These are phyloP conservation scores for Scaptomyza parva DNA, from an alignment of 2,888 invertebrate species.

Conservation along the genomic window DNA sequence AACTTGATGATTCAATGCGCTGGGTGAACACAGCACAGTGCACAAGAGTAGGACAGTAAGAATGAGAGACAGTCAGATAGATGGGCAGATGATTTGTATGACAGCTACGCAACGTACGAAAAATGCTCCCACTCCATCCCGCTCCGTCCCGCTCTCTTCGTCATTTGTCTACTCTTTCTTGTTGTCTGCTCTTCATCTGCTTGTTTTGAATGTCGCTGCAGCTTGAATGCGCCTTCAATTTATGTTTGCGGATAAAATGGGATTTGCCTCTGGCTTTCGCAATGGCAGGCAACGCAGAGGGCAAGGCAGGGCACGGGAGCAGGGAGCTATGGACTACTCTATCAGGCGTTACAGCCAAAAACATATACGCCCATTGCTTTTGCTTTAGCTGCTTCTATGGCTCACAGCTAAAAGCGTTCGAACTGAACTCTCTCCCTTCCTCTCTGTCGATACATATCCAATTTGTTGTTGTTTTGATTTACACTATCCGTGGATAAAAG, in stretches of 20 bases:
- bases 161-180: not conserved
- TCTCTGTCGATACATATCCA: constrained; percentile 62
- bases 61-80: constrained; percentile 18
- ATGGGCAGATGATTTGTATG: constrained; percentile 74
- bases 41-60: constrained; percentile 18
- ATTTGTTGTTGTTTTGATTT: constrained; percentile 79
- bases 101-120: constrained; percentile 62
- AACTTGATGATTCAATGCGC: constrained; percentile 69
- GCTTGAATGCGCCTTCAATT: constrained; percentile 76
- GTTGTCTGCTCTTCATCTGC: not conserved
- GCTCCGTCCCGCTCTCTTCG: not conserved
- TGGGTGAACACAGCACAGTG: constrained; percentile 15
- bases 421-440: constrained; percentile 37
- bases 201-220: constrained; percentile 54
- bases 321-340: constrained; percentile 29
- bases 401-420: constrained; percentile 27
- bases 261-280: constrained; percentile 67
- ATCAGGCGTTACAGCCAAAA: constrained; percentile 48
- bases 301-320: not conserved
- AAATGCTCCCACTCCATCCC: constrained; percentile 5
- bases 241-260: constrained; percentile 81
- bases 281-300: constrained; percentile 16
- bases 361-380: constrained; percentile 42
- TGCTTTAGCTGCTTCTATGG: not conserved
- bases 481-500: constrained; percentile 51